These are phyloP conservation scores for Limanda limanda DNA, from an alignment of 2,113 vertebrate species.

Conservation along the genomic window DNA sequence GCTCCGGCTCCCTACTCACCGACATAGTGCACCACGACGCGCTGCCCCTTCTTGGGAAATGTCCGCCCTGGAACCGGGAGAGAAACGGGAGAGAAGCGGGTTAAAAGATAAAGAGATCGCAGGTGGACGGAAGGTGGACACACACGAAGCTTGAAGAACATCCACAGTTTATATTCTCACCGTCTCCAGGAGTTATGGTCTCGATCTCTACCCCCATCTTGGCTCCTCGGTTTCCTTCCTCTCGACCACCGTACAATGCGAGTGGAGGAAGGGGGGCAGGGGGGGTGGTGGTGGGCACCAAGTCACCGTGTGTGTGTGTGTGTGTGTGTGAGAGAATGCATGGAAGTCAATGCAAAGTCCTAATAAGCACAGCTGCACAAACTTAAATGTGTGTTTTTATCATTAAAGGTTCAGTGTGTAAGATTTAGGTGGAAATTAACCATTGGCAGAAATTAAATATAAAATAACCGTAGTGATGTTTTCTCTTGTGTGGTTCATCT, in stretches of 20 bases:
- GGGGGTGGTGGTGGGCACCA: constrained; percentile 5
- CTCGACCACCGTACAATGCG: constrained; percentile 32
- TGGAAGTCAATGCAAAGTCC: too few species aligned
- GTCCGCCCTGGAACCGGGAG: constrained; percentile 84
- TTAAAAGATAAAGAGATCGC: not conserved
- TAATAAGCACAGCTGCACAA: too few species aligned
- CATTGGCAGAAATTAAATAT: too few species aligned
- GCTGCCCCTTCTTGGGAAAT: constrained; percentile 93
- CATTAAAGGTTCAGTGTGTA: too few species aligned
- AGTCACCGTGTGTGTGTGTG: not conserved
- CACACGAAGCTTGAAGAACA: not conserved
- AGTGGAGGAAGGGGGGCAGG: constrained; percentile 56
- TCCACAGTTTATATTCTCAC: constrained; percentile 67
- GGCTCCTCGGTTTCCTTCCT: constrained; percentile 35
- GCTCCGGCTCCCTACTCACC: constrained; percentile 82
- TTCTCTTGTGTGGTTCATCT: too few species aligned
- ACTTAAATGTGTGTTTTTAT: not conserved
- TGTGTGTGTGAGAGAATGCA: not conserved
- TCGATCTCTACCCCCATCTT: constrained; percentile 92
- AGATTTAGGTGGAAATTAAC: too few species aligned
- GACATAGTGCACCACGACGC: constrained; percentile 92
- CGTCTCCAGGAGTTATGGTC: constrained; percentile 89
- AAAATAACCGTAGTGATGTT: too few species aligned
- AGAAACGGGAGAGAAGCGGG: not conserved
- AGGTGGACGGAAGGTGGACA: not conserved